phyloP scores from a whole-genome alignment of 2,888 invertebrate genomes.

The Orthosia incerta region DNA sequence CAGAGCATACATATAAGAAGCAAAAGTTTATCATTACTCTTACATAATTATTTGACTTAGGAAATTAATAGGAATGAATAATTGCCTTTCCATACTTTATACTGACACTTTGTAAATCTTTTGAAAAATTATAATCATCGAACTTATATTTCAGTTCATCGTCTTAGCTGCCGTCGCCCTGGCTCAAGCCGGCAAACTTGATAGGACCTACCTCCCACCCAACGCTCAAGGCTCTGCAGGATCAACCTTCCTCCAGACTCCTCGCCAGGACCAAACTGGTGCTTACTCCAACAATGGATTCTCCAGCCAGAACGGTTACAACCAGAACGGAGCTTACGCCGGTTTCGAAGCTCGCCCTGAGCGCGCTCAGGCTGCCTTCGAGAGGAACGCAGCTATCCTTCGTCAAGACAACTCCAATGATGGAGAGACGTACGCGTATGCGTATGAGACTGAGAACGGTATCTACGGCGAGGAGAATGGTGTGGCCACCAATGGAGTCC shows the following conservation, averaged over 20 bases:
- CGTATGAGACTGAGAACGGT: slow-evolving; percentile 86
- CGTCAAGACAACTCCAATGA: slow-evolving; percentile 82
- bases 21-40: too few relatives aligned
- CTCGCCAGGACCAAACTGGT: slow-evolving; percentile 35
- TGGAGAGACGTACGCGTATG: slow-evolving; percentile 83
- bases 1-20: too few relatives aligned
- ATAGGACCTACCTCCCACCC: slow-evolving; percentile 84
- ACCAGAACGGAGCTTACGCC: too few relatives aligned
- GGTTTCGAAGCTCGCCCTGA: too few relatives aligned
- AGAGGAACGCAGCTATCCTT: slow-evolving; percentile 78
- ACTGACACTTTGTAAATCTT: too few relatives aligned
- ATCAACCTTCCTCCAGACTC: slow-evolving; percentile 59
- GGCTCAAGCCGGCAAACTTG: slow-evolving; percentile 81
- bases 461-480: slow-evolving; percentile 72
- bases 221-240: slow-evolving; percentile 66
- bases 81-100: too few relatives aligned
- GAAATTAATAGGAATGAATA: too few relatives aligned
- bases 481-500: too few relatives aligned
- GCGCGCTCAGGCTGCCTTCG: too few relatives aligned
- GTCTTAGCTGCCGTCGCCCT: slow-evolving; percentile 77
- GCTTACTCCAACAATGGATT: slow-evolving; percentile 22
- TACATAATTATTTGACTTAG: too few relatives aligned
- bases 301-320: too few relatives aligned
- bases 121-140: too few relatives aligned
- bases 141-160: slow-evolving; percentile 75